Conservation (phyloP, 1,140 invertebrate species). For the Amyelois transitella region DNA sequence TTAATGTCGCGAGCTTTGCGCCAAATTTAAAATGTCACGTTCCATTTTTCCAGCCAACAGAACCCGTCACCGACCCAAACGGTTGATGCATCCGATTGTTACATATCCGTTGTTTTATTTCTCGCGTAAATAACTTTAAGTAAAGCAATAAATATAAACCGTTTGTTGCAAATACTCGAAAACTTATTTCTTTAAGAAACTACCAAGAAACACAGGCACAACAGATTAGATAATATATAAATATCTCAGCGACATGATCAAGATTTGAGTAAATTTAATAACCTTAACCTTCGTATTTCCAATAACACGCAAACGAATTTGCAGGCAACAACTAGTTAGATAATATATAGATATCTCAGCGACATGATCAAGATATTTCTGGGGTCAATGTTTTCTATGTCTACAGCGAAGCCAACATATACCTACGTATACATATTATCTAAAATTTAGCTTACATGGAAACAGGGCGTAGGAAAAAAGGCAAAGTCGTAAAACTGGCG, state of each 20-base stretch:
- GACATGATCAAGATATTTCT: conserved; percentile 16
- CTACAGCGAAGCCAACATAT: conserved; percentile 32
- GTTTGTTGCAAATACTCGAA: no score
- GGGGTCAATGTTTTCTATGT: conserved; percentile 30
- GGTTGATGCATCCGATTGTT: conserved; percentile 40
- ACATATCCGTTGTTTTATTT: conserved; percentile 18
- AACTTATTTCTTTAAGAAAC: no score
- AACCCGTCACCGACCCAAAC: conserved; percentile 34
- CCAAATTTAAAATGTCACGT: conserved; percentile 69
- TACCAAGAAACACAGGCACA: neutral
- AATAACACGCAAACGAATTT: no score
- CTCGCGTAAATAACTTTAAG: neutral
- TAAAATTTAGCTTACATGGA: conserved; percentile 51
- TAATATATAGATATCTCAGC: conserved; percentile 8
- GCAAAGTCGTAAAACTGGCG: conserved; percentile 71
- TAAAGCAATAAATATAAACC: no score
- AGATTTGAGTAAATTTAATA: no score
- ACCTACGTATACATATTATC: conserved; percentile 40
- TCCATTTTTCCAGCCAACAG: conserved; percentile 62
- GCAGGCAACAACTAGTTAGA: neutral
- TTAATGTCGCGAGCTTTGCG: conserved; percentile 66
- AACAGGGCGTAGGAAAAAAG: conserved; percentile 63
- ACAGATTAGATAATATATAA: conserved; percentile 2
- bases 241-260: conserved; percentile 13
- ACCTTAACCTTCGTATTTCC: no score